Conservation (phyloP, 2,888 invertebrate genomes). For the Lasioglossum figueresi region DNA sequence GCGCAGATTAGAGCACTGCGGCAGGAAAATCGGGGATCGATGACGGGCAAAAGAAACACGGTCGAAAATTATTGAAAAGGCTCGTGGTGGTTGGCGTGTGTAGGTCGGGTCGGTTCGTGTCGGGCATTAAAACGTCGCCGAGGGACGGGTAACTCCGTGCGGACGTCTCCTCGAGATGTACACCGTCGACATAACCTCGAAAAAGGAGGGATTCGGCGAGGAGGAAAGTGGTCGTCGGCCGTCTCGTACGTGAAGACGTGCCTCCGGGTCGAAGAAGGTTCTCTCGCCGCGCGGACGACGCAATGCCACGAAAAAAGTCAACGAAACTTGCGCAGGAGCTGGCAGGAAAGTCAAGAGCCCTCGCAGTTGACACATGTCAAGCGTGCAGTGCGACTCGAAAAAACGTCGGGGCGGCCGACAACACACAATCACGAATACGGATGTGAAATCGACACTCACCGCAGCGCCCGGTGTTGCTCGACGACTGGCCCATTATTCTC, state of each 20-base stretch:
- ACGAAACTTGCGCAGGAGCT: constrained; percentile 61
- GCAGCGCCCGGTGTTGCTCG: constrained; percentile 82
- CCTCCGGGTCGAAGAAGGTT: constrained; percentile 37
- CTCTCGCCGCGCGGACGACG: constrained; percentile 46
- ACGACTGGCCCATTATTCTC: constrained; percentile 82
- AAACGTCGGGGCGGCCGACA: constrained; percentile 53
- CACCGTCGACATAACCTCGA: constrained; percentile 61
- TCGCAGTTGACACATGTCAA: constrained; percentile 72
- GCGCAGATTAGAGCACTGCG: constrained; percentile 56
- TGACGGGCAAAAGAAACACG: constrained; percentile 24
- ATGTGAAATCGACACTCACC: constrained; percentile 76
- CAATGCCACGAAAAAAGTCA: constrained; percentile 59
- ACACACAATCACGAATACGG: constrained; percentile 46
- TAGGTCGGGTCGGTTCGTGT: constrained; percentile 11
- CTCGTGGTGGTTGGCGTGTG: not conserved
- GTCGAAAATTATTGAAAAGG: constrained; percentile 3
- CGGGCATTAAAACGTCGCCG: not conserved
- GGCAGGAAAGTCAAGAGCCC: constrained; percentile 61
- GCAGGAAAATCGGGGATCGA: constrained; percentile 55
- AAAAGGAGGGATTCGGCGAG: constrained; percentile 5
- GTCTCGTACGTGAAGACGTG: constrained; percentile 11
- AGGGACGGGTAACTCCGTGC: constrained; percentile 20
- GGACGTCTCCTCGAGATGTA: not conserved
- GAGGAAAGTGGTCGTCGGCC: constrained; percentile 6
- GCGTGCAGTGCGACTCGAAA: constrained; percentile 55